Base-by-base conservation (phyloP, 1,140 invertebrate genomes). In the Bradysia coprophila region DNA sequence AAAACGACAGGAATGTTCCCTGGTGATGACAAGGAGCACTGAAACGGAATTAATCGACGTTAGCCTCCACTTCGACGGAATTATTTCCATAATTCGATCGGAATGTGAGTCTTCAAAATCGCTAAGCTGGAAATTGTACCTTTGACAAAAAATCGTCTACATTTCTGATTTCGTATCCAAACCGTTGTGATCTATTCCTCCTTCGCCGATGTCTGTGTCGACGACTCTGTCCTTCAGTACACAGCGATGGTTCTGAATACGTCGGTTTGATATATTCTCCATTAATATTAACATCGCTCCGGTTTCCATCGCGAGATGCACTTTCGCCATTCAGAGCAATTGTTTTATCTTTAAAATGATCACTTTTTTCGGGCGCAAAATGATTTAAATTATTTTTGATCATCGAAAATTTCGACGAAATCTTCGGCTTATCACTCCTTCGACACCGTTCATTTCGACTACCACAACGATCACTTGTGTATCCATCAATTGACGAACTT, bases 1-100 rank as follows among this genome's bases (percentile, higher is more conserved):
- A 86, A 59, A 2, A 86, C 81, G 3, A 86, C 78, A 8, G 81
- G 81, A 43, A 86, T 82, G 54, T 85, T 86, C 6, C 79, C 81
- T 3, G 81, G 81, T 38, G 69, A 46, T 6, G 53, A 44, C 20
- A 60, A 43, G 5, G 57, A 60, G 43, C 57, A 60, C 38, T 36
- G 9, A 31, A 31, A 31, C n/a, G 8, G n/a, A 31, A 31, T 31
- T 31, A 9, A 8, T 31, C n/a, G 28, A n/a, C 8, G 8, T 31
- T 31, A 31, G 28, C 8, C 8, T 31, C 8, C 8, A 9, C 8
- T 31, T 31, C 8, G n/a, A 9, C n/a, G n/a, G 8, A 9, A 9
- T 31, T 31, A 31, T 9, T n/a, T n/a, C n/a, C n/a, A n/a, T n/a
- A n/a, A n/a, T n/a, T n/a, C n/a, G n/a, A n/a, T n/a, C n/a, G n/a